phyloP scores from a whole-genome alignment of 2,888 invertebrate genomes.

The Drosophila vallismaia region DNA sequence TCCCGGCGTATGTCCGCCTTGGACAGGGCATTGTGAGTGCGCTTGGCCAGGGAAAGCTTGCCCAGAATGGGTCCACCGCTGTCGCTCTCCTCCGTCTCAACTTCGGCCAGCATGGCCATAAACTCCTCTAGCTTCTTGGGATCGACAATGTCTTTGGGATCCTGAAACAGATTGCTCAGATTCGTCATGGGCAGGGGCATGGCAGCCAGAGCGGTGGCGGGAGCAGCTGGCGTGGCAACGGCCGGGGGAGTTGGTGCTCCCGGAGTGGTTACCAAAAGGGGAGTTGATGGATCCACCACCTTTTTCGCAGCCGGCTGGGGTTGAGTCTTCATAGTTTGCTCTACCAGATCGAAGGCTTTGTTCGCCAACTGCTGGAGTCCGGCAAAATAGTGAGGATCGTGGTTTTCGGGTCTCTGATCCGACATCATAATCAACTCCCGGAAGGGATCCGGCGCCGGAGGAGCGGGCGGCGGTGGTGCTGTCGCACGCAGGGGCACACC shows the following conservation, averaged over 20 bases:
- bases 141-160: slow-evolving; percentile 83
- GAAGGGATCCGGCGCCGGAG: slow-evolving; percentile 85
- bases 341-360: slow-evolving; percentile 86
- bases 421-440: slow-evolving; percentile 87
- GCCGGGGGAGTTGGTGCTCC: slow-evolving; percentile 5
- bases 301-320: slow-evolving; percentile 36
- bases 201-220: slow-evolving; percentile 17
- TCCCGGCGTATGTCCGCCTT: slow-evolving; percentile 73
- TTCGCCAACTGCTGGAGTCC: slow-evolving; percentile 86
- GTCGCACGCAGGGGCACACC: slow-evolving; percentile 50
- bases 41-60: slow-evolving; percentile 87
- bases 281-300: slow-evolving; percentile 12
- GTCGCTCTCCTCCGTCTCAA: slow-evolving; percentile 84
- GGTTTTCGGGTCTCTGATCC: slow-evolving; percentile 82
- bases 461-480: slow-evolving; percentile 18
- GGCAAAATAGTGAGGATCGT: slow-evolving; percentile 81
- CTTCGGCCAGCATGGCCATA: slow-evolving; percentile 82
- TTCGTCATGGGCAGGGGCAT: slow-evolving; percentile 61
- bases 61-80: slow-evolving; percentile 87
- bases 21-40: slow-evolving; percentile 87
- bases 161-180: slow-evolving; percentile 80
- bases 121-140: slow-evolving; percentile 83
- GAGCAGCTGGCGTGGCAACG: slow-evolving; percentile 5
- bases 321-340: slow-evolving; percentile 83
- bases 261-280: slow-evolving; percentile 1